Evolutionary conservation across 2,797 vertebrate genomes (phyloP).

Genomic region (Neosilurus mollespiculum): DNA sequence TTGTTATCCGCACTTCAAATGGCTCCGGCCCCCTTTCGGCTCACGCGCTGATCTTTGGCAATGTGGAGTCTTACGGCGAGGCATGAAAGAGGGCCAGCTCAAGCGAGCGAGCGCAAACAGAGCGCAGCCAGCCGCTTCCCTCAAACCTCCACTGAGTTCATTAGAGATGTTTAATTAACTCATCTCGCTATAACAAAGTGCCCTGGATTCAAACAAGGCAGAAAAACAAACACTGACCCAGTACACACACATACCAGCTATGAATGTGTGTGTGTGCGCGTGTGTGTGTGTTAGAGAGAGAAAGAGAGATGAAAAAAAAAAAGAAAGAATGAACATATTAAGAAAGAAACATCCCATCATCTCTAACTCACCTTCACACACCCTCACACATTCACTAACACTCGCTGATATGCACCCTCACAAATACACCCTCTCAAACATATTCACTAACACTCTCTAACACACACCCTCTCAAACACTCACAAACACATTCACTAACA

Average conservation of each 20-base stretch:
- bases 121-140: conserved; percentile 41
- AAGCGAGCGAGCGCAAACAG: conserved; percentile 52
- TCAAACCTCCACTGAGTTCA: conserved; percentile 60
- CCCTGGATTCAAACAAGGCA: conserved; percentile 51
- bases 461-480: conserved; percentile 10
- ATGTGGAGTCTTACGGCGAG: conserved; percentile 45
- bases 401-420: background rate
- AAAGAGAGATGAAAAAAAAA: conserved; percentile 1
- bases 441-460: background rate
- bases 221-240: conserved; percentile 12
- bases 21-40: conserved; percentile 41
- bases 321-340: background rate
- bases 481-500: no score
- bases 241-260: conserved; percentile 4
- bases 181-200: conserved; percentile 59
- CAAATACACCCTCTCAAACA: background rate
- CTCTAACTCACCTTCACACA: no score
- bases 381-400: background rate
- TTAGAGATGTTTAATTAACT: conserved; percentile 63
- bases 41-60: conserved; percentile 44
- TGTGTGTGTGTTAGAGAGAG: background rate
- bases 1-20: conserved; percentile 57
- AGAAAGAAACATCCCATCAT: no score
- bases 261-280: background rate
- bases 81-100: conserved; percentile 54